These are phyloP conservation scores for Perithous albicinctus DNA, from an alignment of 2,888 invertebrate species.

Conservation along the genomic window DNA sequence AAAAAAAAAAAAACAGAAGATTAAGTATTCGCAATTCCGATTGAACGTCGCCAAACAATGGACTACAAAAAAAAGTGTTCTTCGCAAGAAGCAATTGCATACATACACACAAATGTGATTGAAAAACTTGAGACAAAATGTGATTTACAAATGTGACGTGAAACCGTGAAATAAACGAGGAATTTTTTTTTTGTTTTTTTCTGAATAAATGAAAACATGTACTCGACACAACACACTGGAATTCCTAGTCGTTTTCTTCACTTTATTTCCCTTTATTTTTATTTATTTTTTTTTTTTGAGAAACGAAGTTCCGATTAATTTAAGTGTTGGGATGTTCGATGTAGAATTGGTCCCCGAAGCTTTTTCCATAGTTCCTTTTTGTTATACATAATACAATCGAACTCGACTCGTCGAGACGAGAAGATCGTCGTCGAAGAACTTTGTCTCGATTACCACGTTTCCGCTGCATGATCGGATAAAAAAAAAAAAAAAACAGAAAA, in stretches of 20 bases:
- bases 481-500: conserved; percentile 39
- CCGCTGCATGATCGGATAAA: conserved; percentile 88
- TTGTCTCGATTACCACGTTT: conserved; percentile 98
- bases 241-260: not conserved
- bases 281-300: not conserved
- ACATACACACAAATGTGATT: conserved; percentile 15
- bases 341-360: conserved; percentile 57
- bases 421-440: conserved; percentile 97
- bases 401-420: conserved; percentile 98
- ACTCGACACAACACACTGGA: conserved; percentile 4
- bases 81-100: not conserved
- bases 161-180: conserved; percentile 13
- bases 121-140: conserved; percentile 12
- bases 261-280: too few species aligned
- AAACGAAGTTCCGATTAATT: not conserved
- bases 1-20: too few species aligned
- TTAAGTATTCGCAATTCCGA: not conserved
- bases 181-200: not conserved
- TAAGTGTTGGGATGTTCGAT: conserved; percentile 10
- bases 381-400: conserved; percentile 96
- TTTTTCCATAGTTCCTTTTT: conserved; percentile 20
- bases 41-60: not conserved
- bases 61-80: not conserved
- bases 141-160: conserved; percentile 13
- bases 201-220: not conserved